These are phyloP conservation scores for Neodiprion virginianus DNA, from an alignment of 1,140 invertebrate genomes.

Conservation along the genomic window DNA sequence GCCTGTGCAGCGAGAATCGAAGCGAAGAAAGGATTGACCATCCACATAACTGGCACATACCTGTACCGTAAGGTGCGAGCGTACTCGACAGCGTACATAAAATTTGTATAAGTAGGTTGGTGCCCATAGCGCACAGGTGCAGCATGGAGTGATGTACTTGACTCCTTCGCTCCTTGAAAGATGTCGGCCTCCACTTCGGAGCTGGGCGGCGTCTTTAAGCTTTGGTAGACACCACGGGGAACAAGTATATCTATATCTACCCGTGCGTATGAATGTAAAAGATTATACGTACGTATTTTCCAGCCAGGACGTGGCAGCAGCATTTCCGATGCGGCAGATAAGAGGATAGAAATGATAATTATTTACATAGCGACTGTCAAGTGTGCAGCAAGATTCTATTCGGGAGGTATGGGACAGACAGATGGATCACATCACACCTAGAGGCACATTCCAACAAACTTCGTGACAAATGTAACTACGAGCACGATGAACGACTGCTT, in stretches of 20 bases:
- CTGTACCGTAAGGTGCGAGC: too few relatives aligned
- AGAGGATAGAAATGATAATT: conserved; percentile 1
- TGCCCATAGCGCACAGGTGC: background rate
- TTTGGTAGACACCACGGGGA: background rate
- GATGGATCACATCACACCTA: background rate
- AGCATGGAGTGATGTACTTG: background rate
- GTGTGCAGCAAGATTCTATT: background rate
- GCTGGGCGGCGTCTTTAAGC: background rate
- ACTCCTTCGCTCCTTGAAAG: background rate
- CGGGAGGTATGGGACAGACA: background rate
- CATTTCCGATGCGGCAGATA: background rate
- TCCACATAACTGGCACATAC: too few relatives aligned
- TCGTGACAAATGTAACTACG: background rate
- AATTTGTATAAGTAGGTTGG: background rate
- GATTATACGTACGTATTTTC: too few relatives aligned
- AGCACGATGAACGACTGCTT: too few relatives aligned
- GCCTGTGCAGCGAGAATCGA: too few relatives aligned
- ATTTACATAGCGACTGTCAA: conserved; percentile 5
- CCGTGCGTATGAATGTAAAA: background rate
- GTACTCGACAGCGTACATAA: background rate
- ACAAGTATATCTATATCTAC: background rate
- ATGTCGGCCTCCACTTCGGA: background rate
- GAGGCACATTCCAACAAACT: background rate
- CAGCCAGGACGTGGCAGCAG: background rate
- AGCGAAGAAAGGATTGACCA: too few relatives aligned